phyloP scores from a whole-genome alignment of 2,113 vertebrate species.

The Ictidomys tridecemlineatus region DNA sequence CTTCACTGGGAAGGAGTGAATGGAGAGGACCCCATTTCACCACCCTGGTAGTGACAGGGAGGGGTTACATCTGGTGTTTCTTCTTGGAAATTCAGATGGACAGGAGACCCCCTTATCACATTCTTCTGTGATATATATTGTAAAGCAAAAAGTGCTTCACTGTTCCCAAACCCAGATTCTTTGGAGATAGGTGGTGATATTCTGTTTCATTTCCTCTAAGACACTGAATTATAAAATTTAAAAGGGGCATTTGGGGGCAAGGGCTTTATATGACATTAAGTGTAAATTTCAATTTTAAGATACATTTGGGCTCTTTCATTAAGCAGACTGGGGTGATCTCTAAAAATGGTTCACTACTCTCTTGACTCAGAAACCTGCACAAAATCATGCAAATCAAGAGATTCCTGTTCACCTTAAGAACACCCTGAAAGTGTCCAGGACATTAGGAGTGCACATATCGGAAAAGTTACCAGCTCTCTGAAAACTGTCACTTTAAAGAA shows the following conservation, averaged over 20 bases:
- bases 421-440: background rate
- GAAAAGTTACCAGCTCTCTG: background rate
- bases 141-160: background rate
- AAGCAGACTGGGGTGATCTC: background rate
- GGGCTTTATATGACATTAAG: background rate
- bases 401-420: background rate
- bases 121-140: background rate
- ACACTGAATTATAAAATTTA: background rate
- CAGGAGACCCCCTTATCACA: background rate
- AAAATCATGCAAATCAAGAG: background rate
- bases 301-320: background rate
- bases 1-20: background rate
- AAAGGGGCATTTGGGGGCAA: background rate
- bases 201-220: conserved; percentile 10
- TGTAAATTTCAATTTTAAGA: background rate
- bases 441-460: background rate
- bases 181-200: background rate
- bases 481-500: background rate
- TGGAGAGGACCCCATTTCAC: background rate
- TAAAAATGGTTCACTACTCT: background rate
- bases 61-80: background rate
- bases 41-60: background rate
- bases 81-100: background rate
- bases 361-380: background rate
- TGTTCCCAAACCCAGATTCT: background rate